Conservation (phyloP, 2,888 invertebrate genomes). For the Linnaemya vulpina region DNA sequence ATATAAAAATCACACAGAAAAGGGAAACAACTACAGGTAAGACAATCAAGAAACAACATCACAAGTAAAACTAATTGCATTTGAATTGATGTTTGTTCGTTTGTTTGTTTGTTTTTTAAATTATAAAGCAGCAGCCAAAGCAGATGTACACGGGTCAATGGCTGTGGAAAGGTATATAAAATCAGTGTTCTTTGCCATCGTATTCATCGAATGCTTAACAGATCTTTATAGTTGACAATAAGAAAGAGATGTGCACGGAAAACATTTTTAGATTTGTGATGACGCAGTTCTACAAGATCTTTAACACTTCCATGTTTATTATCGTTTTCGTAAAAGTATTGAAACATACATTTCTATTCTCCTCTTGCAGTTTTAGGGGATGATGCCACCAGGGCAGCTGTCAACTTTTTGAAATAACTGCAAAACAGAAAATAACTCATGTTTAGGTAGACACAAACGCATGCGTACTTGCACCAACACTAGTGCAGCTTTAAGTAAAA, state of each 20-base stretch:
- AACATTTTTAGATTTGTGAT: slow-evolving; percentile 38
- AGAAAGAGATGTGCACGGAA: slow-evolving; percentile 47
- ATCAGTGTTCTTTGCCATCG: slow-evolving; percentile 54
- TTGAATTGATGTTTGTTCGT: slow-evolving; percentile 40
- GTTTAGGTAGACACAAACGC: slow-evolving; percentile 14
- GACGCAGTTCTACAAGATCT: slow-evolving; percentile 69
- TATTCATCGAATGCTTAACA: slow-evolving; percentile 43
- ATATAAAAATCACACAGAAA: slow-evolving; percentile 23
- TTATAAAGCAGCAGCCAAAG: slow-evolving; percentile 72
- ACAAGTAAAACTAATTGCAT: slow-evolving; percentile 30
- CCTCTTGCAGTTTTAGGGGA: slow-evolving; percentile 52
- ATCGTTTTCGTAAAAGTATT: slow-evolving; percentile 19
- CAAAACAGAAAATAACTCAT: slow-evolving; percentile 34
- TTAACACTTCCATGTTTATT: slow-evolving; percentile 56
- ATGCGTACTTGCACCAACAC: slow-evolving; percentile 26
- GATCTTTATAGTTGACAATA: not conserved
- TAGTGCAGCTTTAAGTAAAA: not conserved
- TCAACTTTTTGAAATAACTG: slow-evolving; percentile 53
- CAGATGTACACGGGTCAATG: slow-evolving; percentile 80
- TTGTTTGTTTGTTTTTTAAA: slow-evolving; percentile 50
- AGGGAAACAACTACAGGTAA: slow-evolving; percentile 53
- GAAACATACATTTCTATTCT: not conserved
- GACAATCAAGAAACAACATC: not conserved
- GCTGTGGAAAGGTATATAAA: slow-evolving; percentile 74
- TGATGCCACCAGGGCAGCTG: slow-evolving; percentile 71